phyloP scores from a whole-genome alignment of 2,888 invertebrate species.

The Mantis religiosa region DNA sequence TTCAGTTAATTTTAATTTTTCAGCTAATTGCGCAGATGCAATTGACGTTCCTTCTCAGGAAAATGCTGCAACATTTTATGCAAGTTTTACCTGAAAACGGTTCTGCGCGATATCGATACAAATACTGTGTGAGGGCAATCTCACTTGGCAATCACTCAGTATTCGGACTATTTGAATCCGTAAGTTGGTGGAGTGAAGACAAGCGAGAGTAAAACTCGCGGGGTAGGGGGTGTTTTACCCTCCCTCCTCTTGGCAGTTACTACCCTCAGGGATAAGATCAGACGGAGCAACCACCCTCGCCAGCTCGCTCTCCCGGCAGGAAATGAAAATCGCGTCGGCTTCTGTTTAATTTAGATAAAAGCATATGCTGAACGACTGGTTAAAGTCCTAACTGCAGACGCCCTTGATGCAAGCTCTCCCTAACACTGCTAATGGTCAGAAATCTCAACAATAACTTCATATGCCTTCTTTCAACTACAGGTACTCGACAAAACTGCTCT shows the following conservation, averaged over 20 bases:
- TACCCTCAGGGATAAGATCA: constrained; percentile 22
- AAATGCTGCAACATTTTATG: no score
- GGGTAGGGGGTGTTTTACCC: constrained; percentile 23
- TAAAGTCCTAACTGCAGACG: background rate
- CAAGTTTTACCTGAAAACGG: no score
- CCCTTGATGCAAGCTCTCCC: background rate
- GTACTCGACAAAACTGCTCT: background rate
- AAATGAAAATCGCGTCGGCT: constrained; percentile 52
- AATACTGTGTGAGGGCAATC: background rate
- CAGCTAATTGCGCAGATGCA: no score
- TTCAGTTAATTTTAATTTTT: no score
- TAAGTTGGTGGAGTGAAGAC: background rate
- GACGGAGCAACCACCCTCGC: background rate
- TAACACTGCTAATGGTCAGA: background rate
- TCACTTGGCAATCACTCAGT: background rate
- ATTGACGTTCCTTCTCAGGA: no score
- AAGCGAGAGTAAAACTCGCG: constrained; percentile 24
- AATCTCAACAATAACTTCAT: background rate
- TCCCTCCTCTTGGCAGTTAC: background rate
- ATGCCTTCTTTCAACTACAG: background rate
- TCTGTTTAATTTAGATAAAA: constrained; percentile 56
- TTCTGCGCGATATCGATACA: no score
- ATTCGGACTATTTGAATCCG: background rate
- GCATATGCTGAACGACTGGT: constrained; percentile 38
- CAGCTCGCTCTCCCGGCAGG: constrained; percentile 38